phyloP scores from a whole-genome alignment of 2,113 vertebrate genomes.

The Macaca mulatta region DNA sequence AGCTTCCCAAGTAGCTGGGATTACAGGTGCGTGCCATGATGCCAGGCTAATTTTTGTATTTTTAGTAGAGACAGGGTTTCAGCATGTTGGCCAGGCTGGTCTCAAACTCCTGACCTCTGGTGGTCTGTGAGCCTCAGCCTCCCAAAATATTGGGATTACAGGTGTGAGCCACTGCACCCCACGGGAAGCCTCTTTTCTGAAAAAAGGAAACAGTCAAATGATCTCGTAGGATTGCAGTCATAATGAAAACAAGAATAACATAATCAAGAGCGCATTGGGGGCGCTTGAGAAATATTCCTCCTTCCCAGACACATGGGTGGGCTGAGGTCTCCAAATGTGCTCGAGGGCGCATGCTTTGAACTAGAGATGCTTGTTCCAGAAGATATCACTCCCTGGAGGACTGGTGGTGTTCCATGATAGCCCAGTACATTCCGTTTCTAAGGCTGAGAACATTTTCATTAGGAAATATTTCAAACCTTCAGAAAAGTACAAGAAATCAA shows the following conservation, averaged over 20 bases:
- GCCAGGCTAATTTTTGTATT: background rate
- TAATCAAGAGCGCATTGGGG: background rate
- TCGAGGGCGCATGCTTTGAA: background rate
- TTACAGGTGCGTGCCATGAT: rapidly evolving
- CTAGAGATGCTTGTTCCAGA: background rate
- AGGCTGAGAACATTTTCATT: slow-evolving; percentile 14
- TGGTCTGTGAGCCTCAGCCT: too few species aligned
- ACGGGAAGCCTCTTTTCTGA: background rate
- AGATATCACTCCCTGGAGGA: background rate
- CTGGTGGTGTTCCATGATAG: background rate
- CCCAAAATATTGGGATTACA: too few species aligned
- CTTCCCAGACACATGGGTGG: background rate
- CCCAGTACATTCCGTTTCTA: background rate
- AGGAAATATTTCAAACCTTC: slow-evolving; percentile 32
- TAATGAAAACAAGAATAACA: background rate
- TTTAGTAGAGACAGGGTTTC: too few species aligned
- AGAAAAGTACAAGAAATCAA: slow-evolving; percentile 13
- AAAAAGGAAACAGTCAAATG: background rate
- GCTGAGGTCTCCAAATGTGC: background rate
- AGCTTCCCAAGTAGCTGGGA: background rate
- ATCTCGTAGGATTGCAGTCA: background rate
- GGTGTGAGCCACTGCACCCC: too few species aligned
- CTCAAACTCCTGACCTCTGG: too few species aligned
- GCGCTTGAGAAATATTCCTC: background rate
- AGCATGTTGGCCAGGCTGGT: too few species aligned